Percentiles rank a stretch among this genome's conserved stretches.
phyloP scores from a whole-genome alignment of 2,113 vertebrate species.

The Albula glossodonta region DNA sequence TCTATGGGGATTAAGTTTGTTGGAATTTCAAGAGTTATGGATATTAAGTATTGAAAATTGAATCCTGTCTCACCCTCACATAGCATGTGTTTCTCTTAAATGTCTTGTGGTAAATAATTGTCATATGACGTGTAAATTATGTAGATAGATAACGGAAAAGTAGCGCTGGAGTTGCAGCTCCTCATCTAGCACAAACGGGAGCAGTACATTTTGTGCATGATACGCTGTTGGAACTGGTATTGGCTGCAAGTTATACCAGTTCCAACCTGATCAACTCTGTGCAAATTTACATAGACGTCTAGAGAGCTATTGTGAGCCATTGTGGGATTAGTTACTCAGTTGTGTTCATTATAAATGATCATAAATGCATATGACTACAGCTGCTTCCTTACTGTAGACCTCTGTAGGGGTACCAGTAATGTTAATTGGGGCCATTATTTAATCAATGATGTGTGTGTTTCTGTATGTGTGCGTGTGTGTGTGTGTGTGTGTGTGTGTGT shows the following conservation, averaged over 20 bases:
- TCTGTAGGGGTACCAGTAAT: not conserved
- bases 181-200: not conserved
- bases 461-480: not conserved
- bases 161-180: not conserved
- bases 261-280: too few species aligned
- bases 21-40: too few species aligned
- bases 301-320: not conserved
- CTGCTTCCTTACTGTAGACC: not conserved
- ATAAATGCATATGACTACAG: not conserved
- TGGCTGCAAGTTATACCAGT: not conserved
- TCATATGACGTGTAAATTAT: too few species aligned
- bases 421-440: not conserved
- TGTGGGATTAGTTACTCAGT: not conserved
- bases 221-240: not conserved
- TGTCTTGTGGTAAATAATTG: too few species aligned
- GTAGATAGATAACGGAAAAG: too few species aligned
- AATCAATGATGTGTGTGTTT: slow-evolving; percentile 19
- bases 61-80: too few species aligned
- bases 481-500: not conserved
- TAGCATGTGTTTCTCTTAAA: too few species aligned
- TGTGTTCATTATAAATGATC: not conserved
- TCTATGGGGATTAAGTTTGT: not conserved
- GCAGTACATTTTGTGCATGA: not conserved
- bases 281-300: not conserved
- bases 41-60: too few species aligned